Evolutionary conservation across 2,888 invertebrate genomes (phyloP).

Genomic region (Synanthedon tipuliformis): DNA sequence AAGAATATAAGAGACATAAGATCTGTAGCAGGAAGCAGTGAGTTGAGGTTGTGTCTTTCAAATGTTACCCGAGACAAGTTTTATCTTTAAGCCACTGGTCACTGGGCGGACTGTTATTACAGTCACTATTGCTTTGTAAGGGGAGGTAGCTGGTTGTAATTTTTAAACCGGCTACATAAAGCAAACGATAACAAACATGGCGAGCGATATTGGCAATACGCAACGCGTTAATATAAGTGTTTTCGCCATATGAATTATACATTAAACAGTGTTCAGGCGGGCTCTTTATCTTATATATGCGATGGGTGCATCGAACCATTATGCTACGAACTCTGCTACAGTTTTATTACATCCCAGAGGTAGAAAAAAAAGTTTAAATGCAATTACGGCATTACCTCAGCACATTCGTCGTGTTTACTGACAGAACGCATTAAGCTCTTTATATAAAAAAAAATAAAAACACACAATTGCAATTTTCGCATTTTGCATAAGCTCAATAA

Average conservation of each 20-base stretch:
- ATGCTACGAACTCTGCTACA: constrained; percentile 26
- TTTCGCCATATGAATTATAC: constrained; percentile 46
- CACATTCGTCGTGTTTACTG: neutral
- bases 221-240: constrained; percentile 44
- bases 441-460: constrained; percentile 20
- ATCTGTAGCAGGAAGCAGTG: too few species aligned
- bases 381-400: neutral
- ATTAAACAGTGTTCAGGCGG: constrained; percentile 29
- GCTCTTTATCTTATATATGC: constrained; percentile 29
- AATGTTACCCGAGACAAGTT: too few species aligned
- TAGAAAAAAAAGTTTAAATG: neutral
- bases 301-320: constrained; percentile 35
- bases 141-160: constrained; percentile 24
- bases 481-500: constrained; percentile 62
- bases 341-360: constrained; percentile 15
- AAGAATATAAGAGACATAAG: too few species aligned
- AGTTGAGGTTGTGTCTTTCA: too few species aligned
- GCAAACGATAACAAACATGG: constrained; percentile 31
- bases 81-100: too few species aligned
- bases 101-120: constrained; percentile 12
- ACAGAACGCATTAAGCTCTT: constrained; percentile 4
- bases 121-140: constrained; percentile 12
- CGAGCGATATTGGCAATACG: constrained; percentile 27
- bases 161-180: constrained; percentile 33
- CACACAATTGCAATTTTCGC: constrained; percentile 53